Base-by-base conservation (phyloP, 1,140 invertebrate species). In the Latrodectus geometricus region DNA sequence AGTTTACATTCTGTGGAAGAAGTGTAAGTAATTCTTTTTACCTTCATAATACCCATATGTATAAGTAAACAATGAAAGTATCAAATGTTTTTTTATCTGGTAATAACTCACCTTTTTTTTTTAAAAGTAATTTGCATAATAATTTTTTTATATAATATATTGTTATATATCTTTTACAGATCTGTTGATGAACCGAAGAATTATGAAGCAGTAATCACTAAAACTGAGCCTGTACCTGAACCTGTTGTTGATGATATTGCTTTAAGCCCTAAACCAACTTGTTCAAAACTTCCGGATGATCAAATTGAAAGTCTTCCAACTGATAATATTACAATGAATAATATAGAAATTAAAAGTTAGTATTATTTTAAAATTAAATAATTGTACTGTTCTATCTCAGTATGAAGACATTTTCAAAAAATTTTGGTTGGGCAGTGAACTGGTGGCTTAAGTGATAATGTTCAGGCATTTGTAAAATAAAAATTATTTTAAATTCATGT, bases 1-100 rank as follows among this genome's bases (percentile, higher is more conserved):
- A 74, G 70, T 14, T 79, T 75, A 20, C 85, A 87, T 54, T 87
- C 85, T 52, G 77, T 87, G 17, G 85, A 79, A 65, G 72, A 77
- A 86, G 84, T 86, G 84, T 86, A 86, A 86, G 84, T 49, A 73
- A 9, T 56, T 69, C 9, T 23, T 69, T 9, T 9, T 23, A 15
- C n/a, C n/a, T 20, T 69, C 4, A 20, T 74, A 14, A 14, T 52
- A 48, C 35, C 23, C n/a, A n/a, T n/a, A n/a, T 74, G 54, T 74
- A 52, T 4, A 35, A 12, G 2, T 50, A 74, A 74, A 48, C 21
- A 15, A 3, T 69, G 68, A 23, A n/a, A 61, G 0, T 61, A 17
- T 61, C 3, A 61, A 61, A 17, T 61, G 54, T 3, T 61, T 14
- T n/a, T 61, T 8, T 61, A 35, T 35, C 35, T 35, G 35, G 35